phyloP scores from a whole-genome alignment of 2,113 vertebrate species.

The Oncorhynchus nerka region DNA sequence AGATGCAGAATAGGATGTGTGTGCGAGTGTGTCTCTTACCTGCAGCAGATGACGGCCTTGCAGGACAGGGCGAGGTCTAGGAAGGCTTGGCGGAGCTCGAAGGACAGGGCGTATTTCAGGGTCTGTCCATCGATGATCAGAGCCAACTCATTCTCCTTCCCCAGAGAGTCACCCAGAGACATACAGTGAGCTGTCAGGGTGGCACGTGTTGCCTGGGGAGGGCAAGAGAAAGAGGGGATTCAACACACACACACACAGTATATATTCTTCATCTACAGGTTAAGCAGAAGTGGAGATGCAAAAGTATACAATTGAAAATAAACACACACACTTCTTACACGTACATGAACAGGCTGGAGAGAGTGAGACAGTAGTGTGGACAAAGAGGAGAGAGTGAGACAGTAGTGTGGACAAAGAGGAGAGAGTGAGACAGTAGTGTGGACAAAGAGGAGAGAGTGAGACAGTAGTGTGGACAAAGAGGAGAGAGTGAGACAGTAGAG shows the following conservation, averaged over 20 bases:
- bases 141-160: conserved; percentile 92
- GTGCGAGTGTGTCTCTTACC: conserved; percentile 70
- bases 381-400: too few species aligned
- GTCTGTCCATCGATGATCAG: conserved; percentile 97
- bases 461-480: too few species aligned
- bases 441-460: too few species aligned
- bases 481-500: too few species aligned
- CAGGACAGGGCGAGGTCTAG: conserved; percentile 93
- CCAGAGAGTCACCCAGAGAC: conserved; percentile 83
- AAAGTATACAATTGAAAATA: too few species aligned
- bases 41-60: conserved; percentile 97
- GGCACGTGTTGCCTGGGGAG: conserved; percentile 84
- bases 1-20: neutral
- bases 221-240: neutral
- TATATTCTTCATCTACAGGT: too few species aligned
- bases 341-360: too few species aligned
- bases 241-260: neutral
- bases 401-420: too few species aligned
- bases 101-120: conserved; percentile 92
- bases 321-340: too few species aligned
- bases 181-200: conserved; percentile 87
- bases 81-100: conserved; percentile 92
- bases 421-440: too few species aligned
- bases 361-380: too few species aligned
- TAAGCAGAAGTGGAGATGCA: too few species aligned